phyloP scores from a whole-genome alignment of 2,888 invertebrate species.

The Cotesia congregata region DNA sequence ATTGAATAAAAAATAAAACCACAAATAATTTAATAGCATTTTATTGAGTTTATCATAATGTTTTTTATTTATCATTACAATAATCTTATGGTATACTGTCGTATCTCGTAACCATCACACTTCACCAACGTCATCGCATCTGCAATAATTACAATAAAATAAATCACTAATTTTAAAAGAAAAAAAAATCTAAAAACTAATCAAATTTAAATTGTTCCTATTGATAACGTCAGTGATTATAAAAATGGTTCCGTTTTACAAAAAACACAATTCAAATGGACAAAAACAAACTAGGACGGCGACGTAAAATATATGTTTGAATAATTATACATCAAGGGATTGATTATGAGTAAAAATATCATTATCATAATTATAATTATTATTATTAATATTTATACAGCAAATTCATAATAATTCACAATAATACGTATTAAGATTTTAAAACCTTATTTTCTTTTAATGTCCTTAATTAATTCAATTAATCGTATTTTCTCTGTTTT shows the following conservation, averaged over 20 bases:
- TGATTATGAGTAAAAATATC: conserved; percentile 40
- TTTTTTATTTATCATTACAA: conserved; percentile 50
- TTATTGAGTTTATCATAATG: conserved; percentile 38
- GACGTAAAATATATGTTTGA: not conserved
- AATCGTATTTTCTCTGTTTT: conserved; percentile 52
- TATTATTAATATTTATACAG: conserved; percentile 20
- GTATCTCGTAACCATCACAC: conserved; percentile 55
- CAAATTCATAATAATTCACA: conserved; percentile 3
- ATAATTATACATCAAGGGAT: not conserved
- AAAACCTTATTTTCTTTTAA: conserved; percentile 37
- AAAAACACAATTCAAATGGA: not conserved
- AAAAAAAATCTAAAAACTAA: conserved; percentile 18
- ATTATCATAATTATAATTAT: conserved; percentile 50
- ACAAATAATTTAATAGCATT: no score
- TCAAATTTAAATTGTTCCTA: not conserved
- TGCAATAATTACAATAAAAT: conserved; percentile 13
- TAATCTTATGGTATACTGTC: conserved; percentile 67
- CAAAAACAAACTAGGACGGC: not conserved
- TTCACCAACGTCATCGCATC: conserved; percentile 41
- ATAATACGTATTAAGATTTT: not conserved
- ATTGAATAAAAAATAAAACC: no score
- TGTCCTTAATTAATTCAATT: conserved; percentile 62
- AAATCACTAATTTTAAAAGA: conserved; percentile 33
- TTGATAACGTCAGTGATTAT: not conserved
- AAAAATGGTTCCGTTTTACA: not conserved